These are phyloP conservation scores for Tachina lurida DNA, from an alignment of 2,888 invertebrate species.

Conservation along the genomic window DNA sequence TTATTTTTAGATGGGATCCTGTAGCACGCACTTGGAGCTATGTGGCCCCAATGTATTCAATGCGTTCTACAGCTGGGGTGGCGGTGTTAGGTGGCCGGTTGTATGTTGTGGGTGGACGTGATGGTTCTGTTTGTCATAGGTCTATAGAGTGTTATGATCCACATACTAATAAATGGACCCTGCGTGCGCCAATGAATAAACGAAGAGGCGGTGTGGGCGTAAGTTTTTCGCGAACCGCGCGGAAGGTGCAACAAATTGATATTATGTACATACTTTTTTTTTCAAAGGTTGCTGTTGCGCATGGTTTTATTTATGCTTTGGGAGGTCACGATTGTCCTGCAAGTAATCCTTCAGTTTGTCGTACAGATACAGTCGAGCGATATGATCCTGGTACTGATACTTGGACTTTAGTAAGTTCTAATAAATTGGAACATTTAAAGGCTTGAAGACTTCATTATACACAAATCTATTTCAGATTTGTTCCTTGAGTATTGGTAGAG, in stretches of 20 bases:
- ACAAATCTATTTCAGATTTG: slow-evolving; percentile 84
- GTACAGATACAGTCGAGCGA: slow-evolving; percentile 95
- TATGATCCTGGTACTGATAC: slow-evolving; percentile 91
- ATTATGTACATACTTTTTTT: background rate
- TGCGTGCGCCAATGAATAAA: slow-evolving; percentile 93
- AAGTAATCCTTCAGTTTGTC: slow-evolving; percentile 90
- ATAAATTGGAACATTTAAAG: background rate
- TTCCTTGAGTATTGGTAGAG: slow-evolving; percentile 91
- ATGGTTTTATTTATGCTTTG: slow-evolving; percentile 94
- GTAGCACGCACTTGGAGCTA: slow-evolving; percentile 93
- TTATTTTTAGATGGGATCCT: slow-evolving; percentile 90
- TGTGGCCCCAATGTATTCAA: slow-evolving; percentile 94
- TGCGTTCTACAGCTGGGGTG: slow-evolving; percentile 93
- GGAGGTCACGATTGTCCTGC: slow-evolving; percentile 97
- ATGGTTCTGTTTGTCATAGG: slow-evolving; percentile 94
- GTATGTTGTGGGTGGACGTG: slow-evolving; percentile 96
- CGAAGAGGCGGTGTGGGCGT: slow-evolving; percentile 95
- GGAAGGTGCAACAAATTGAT: background rate
- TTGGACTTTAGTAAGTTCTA: slow-evolving; percentile 87
- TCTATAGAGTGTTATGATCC: slow-evolving; percentile 95
- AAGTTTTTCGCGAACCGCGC: slow-evolving; percentile 73
- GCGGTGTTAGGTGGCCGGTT: slow-evolving; percentile 92
- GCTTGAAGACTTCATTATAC: background rate
- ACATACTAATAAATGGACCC: slow-evolving; percentile 89
- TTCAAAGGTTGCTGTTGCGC: slow-evolving; percentile 88